These are phyloP conservation scores for Aviceda subcristata DNA, from an alignment of 2,113 vertebrate genomes.

Conservation along the genomic window DNA sequence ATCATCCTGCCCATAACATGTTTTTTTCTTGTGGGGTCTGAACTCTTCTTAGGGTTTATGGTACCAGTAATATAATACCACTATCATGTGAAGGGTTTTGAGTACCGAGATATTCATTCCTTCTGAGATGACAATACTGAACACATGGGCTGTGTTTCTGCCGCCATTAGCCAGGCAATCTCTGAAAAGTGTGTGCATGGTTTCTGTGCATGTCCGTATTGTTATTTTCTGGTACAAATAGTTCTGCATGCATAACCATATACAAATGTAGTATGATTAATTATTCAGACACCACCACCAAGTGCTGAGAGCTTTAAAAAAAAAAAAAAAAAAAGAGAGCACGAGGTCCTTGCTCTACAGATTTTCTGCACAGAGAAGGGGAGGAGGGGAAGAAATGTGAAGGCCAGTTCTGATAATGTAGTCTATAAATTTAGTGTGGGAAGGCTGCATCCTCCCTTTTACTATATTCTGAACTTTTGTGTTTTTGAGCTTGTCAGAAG, in stretches of 20 bases:
- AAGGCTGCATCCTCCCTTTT: not conserved
- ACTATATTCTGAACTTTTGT: not conserved
- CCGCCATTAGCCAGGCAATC: not conserved
- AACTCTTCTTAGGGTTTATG: not conserved
- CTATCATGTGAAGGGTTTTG: not conserved
- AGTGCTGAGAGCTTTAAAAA: not conserved
- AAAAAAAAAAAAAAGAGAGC: not conserved
- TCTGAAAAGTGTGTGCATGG: not conserved
- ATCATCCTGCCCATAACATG: not conserved
- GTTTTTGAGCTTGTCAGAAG: constrained; percentile 20
- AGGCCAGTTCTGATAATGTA: constrained; percentile 2
- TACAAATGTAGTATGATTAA: not conserved
- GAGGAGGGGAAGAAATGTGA: not conserved
- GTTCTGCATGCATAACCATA: constrained; percentile 1
- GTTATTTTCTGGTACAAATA: constrained; percentile 12
- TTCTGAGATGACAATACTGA: not conserved
- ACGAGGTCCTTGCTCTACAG: not conserved
- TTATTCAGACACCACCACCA: not conserved
- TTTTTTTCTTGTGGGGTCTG: not conserved
- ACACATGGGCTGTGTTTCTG: not conserved
- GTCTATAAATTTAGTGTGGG: constrained; percentile 3
- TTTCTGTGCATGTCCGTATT: not conserved
- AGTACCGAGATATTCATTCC: not conserved
- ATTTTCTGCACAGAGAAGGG: constrained; percentile 18
- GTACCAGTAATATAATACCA: not conserved